Conservation (phyloP, 1,140 invertebrate genomes). For the Battus philenor region DNA sequence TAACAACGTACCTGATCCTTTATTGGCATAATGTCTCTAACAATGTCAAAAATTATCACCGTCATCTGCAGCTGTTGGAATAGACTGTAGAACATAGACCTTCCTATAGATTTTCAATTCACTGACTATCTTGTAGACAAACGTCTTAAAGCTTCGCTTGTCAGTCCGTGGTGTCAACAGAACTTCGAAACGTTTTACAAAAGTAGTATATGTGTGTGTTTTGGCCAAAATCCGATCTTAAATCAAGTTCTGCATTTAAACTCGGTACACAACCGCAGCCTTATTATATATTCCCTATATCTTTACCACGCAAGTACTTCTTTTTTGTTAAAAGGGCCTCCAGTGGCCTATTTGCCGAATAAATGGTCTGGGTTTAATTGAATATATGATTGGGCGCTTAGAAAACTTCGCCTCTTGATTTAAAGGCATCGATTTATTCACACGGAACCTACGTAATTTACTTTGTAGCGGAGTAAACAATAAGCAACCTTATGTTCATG, state of each 20-base stretch:
- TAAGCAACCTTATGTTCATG: background rate
- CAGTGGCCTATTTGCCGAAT: slow-evolving; percentile 24
- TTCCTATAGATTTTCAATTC: too few relatives aligned
- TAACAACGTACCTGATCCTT: too few relatives aligned
- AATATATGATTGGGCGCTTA: slow-evolving; percentile 22
- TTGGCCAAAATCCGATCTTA: too few relatives aligned
- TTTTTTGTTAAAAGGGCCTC: slow-evolving; percentile 25
- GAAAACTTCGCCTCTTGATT: slow-evolving; percentile 16
- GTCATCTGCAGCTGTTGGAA: too few relatives aligned
- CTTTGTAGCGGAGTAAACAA: background rate
- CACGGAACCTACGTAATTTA: slow-evolving; percentile 14
- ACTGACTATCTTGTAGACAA: too few relatives aligned
- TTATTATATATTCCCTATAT: slow-evolving; percentile 29
- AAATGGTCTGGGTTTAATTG: slow-evolving; percentile 35
- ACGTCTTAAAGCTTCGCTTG: too few relatives aligned
- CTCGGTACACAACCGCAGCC: background rate
- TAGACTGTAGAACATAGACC: too few relatives aligned
- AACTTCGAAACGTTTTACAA: too few relatives aligned
- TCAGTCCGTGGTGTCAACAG: too few relatives aligned
- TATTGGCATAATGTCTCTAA: too few relatives aligned
- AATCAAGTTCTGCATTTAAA: background rate
- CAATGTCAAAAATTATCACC: too few relatives aligned
- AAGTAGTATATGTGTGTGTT: too few relatives aligned
- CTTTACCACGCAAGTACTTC: slow-evolving; percentile 27
- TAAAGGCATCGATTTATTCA: slow-evolving; percentile 17